Percentiles rank a stretch among this genome's conserved stretches.
Conservation (phyloP, 2,797 vertebrate species). For the Peromyscus aztecus region DNA sequence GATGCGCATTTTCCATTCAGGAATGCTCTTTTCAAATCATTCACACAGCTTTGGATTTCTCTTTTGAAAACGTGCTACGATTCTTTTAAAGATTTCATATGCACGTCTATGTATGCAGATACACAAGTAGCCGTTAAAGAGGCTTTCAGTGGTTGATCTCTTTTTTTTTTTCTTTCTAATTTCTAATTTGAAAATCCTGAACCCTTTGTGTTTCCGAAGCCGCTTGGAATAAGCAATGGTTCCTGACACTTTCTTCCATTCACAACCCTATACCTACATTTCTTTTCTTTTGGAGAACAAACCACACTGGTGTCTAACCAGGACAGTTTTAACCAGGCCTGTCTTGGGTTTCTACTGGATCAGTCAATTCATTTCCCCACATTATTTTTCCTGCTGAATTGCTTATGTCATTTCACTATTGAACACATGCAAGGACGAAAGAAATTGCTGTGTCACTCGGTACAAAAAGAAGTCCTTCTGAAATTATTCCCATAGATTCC, state of each 20-base stretch:
- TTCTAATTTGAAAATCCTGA: conserved; percentile 62
- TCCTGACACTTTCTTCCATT: background rate
- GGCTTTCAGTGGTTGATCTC: background rate
- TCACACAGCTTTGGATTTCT: conserved; percentile 74
- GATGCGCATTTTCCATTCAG: conserved; percentile 86
- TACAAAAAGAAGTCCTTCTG: background rate
- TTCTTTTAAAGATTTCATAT: conserved; percentile 39
- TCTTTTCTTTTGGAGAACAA: background rate
- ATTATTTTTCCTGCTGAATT: background rate
- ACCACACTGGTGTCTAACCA: background rate
- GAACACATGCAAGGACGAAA: background rate
- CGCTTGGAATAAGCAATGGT: conserved; percentile 56
- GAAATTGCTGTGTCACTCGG: background rate
- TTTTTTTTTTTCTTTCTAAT: background rate
- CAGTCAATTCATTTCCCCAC: background rate
- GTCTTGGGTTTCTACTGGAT: background rate
- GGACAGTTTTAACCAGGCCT: background rate
- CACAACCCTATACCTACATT: conserved; percentile 36
- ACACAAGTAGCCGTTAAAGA: conserved; percentile 15
- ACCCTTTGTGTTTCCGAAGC: conserved; percentile 4
- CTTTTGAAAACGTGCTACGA: conserved; percentile 74
- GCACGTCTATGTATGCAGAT: background rate
- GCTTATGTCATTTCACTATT: background rate
- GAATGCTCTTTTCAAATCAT: conserved; percentile 82
- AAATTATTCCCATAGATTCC: background rate